Base-by-base conservation (phyloP, 1,140 invertebrate species). In the Dendroctonus ponderosae region DNA sequence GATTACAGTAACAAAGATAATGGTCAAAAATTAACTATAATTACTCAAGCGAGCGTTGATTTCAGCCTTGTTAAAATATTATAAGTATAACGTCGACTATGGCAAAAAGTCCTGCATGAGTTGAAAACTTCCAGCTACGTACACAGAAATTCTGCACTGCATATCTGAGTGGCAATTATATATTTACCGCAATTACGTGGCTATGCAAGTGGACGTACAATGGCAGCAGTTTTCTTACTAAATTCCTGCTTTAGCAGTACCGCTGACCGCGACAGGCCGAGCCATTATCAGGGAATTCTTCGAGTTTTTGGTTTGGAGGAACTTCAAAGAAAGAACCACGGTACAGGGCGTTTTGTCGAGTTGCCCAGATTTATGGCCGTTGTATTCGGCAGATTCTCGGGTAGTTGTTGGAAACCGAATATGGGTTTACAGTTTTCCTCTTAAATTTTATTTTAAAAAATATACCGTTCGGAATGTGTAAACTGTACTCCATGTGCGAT, bases 121-220 rank as follows among this genome's bases (percentile, higher is more conserved):
- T 11, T 7, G n/a, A 57, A 44, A 54, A 46, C 41, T 53, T 46
- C 5, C 5, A 63, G 41, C 61, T 53, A 38, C 51, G 53, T 14
- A 62, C 41, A n/a, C 37, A 53, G 43, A 57, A 52, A 56, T 56
- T 64, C 62, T 57, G 62, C 14, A 60, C 50, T 56, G 65, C 58
- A 67, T 67, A 65, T 68, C 58, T 66, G 65, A 61, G 37, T 40
- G 46, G 57, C 68, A 72, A 70, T 71, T 71, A 71, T 72, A 68
- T 70, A 72, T 72, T 72, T 72, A 70, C 62, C 54, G 71, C 71
- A 72, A 72, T 72, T 72, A 72, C 71, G 26, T n/a, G 50, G 63
- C 68, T 66, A 72, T 72, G 71, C 57, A 60, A 68, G 63, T 62
- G 52, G 62, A 52, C 54, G 40, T 60, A 70, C 71, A 72, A 66